Evolutionary conservation across 2,797 vertebrate genomes (phyloP).

Genomic region (Esox lucius): DNA sequence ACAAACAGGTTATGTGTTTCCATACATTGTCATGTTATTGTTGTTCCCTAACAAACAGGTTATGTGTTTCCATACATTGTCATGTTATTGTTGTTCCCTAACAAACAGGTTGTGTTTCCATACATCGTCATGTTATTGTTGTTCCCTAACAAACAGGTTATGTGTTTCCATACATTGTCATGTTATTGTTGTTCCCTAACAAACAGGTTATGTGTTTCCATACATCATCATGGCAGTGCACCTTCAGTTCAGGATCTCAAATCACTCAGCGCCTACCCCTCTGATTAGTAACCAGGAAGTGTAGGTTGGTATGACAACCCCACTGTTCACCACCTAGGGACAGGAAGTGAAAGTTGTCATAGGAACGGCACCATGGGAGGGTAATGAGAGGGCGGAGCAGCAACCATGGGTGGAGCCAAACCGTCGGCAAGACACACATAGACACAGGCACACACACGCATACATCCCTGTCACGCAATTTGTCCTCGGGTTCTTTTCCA

Average conservation of each 20-base stretch:
- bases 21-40: slow-evolving; percentile 61
- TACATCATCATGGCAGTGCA: slow-evolving; percentile 65
- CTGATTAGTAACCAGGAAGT: slow-evolving; percentile 31
- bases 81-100: too few species aligned
- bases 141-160: slow-evolving; percentile 34
- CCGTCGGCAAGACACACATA: slow-evolving; percentile 46
- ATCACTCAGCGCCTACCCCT: slow-evolving; percentile 63
- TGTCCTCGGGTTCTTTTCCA: slow-evolving; percentile 72
- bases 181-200: slow-evolving; percentile 3
- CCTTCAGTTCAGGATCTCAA: slow-evolving; percentile 70
- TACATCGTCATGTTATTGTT: slow-evolving; percentile 59
- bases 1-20: slow-evolving; percentile 56
- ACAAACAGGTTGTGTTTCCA: slow-evolving; percentile 59
- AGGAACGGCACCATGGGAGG: slow-evolving; percentile 57
- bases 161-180: slow-evolving; percentile 62
- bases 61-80: slow-evolving; percentile 61
- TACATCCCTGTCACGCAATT: slow-evolving; percentile 50
- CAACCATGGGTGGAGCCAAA: slow-evolving; percentile 77
- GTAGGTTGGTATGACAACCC: background rate
- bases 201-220: slow-evolving; percentile 60
- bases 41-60: slow-evolving; percentile 32
- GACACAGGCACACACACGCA: slow-evolving; percentile 11
- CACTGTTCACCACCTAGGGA: slow-evolving; percentile 58
- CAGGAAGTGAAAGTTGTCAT: slow-evolving; percentile 64
- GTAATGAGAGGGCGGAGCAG: slow-evolving; percentile 74